Conservation (phyloP, 2,888 invertebrate species). For the Achlya flavicornis region DNA sequence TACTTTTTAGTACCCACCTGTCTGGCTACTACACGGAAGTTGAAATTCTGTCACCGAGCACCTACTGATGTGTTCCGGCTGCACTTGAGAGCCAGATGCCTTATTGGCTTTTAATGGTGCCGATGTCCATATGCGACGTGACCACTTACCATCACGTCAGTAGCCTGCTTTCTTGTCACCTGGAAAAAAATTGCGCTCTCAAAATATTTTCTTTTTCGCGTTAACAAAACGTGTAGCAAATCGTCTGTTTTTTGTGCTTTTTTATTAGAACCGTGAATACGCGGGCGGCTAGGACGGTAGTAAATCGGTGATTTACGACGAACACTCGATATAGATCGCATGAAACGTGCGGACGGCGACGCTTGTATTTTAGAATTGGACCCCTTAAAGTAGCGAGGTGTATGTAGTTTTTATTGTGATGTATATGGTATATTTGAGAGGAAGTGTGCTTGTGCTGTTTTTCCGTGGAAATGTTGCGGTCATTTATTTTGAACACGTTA, state of each 20-base stretch:
- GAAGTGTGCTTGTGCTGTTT: constrained; percentile 2
- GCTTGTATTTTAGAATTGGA: constrained; percentile 32
- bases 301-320: constrained; percentile 28
- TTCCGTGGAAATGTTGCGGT: not conserved
- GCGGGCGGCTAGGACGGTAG: constrained; percentile 12
- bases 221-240: constrained; percentile 5
- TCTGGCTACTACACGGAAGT: no score
- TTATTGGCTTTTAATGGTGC: no score
- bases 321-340: constrained; percentile 31
- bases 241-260: constrained; percentile 1
- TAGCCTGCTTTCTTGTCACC: not conserved
- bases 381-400: constrained; percentile 22
- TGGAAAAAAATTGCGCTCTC: not conserved
- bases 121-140: no score
- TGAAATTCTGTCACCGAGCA: no score
- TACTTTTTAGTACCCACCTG: no score
- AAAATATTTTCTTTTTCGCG: not conserved
- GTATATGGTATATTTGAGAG: not conserved
- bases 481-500: not conserved
- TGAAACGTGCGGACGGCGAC: constrained; percentile 19
- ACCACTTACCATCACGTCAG: no score
- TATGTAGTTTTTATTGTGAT: constrained; percentile 2
- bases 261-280: constrained; percentile 21
- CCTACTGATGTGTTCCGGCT: no score
- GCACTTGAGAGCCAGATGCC: no score